Percentiles rank a stretch among this genome's conserved stretches.
Evolutionary conservation across 1,140 invertebrate species (phyloP).

Genomic region (Lepidurus arcticus): DNA sequence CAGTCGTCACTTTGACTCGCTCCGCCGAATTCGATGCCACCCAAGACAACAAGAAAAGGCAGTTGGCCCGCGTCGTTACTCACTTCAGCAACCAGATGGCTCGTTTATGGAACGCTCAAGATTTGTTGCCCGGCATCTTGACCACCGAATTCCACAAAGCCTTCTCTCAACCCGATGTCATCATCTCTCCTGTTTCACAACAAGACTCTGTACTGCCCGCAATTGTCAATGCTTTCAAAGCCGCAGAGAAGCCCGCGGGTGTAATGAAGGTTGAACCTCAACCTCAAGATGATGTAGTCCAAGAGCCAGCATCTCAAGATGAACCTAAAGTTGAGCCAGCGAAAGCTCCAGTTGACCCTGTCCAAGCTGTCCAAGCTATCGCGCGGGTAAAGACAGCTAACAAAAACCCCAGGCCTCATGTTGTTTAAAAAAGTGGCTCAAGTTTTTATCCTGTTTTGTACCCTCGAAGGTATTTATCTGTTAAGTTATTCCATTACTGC

Average conservation of each 20-base stretch:
- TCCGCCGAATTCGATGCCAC: neutral
- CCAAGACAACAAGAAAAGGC: neutral
- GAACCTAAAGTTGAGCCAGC: neutral
- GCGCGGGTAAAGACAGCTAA: neutral
- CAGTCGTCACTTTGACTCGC: neutral
- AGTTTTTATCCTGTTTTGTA: neutral
- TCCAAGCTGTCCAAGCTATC: neutral
- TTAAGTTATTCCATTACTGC: slow-evolving; percentile 1
- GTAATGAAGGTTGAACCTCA: neutral
- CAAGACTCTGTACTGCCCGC: neutral
- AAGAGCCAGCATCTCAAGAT: neutral
- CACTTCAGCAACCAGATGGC: neutral
- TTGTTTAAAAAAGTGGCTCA: neutral
- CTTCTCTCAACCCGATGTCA: neutral
- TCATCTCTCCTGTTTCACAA: neutral
- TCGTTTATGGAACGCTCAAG: neutral
- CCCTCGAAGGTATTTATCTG: slow-evolving; percentile 10
- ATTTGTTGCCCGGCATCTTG: neutral
- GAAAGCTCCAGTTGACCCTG: neutral
- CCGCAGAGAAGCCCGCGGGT: neutral
- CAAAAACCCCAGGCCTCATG: neutral
- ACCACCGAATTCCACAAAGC: neutral
- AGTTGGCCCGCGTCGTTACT: neutral
- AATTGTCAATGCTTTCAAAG: neutral
- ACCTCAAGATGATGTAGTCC: neutral